phyloP scores from a whole-genome alignment of 2,113 vertebrate genomes.

The Oreocharis arfaki region DNA sequence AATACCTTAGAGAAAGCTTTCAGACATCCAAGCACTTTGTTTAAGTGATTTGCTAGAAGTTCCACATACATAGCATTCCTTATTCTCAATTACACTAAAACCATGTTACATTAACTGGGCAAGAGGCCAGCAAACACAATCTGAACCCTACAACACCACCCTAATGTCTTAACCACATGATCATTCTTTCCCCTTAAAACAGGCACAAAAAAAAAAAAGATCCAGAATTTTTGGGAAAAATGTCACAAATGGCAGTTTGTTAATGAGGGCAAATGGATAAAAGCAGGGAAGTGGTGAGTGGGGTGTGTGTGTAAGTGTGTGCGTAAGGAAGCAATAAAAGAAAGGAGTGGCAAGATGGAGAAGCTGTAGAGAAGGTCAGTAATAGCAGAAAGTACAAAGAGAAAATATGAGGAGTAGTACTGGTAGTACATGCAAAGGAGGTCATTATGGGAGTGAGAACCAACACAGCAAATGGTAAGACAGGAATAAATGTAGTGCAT shows the following conservation, averaged over 20 bases:
- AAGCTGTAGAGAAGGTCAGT: not conserved
- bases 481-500: not conserved
- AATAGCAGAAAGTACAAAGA: not conserved
- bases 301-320: fast-evolving
- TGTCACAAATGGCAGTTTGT: not conserved
- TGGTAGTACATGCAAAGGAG: not conserved
- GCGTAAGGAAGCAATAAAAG: not conserved
- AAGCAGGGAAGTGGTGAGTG: not conserved
- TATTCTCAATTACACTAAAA: conserved; percentile 29
- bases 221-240: not conserved
- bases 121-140: not conserved
- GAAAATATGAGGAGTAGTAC: not conserved
- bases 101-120: conserved; percentile 3
- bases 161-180: not conserved
- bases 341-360: not conserved
- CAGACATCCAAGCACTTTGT: conserved; percentile 18
- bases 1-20: conserved; percentile 40
- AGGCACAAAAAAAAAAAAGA: not conserved
- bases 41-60: conserved; percentile 30
- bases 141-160: not conserved
- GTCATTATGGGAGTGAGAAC: not conserved
- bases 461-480: not conserved
- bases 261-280: not conserved
- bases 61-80: not conserved
- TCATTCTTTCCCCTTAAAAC: not conserved